Conservation (phyloP, 1,140 invertebrate species). For the Saxidomus purpurata region DNA sequence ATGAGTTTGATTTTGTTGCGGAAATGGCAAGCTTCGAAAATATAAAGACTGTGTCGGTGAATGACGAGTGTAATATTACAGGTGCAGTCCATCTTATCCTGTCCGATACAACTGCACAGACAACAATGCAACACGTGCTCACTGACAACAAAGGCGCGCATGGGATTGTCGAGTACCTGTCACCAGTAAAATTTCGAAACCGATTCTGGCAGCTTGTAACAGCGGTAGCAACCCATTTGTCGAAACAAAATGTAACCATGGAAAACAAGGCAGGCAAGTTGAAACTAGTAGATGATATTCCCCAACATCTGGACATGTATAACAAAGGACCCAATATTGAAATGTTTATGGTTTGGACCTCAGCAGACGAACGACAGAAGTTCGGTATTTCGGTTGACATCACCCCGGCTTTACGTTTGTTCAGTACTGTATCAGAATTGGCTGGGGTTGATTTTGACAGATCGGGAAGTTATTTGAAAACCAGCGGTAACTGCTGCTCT, state of each 20-base stretch:
- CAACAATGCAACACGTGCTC: background rate
- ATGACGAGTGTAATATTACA: background rate
- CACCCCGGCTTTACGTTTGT: background rate
- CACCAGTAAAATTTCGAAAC: background rate
- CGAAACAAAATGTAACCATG: background rate
- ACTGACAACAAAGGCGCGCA: background rate
- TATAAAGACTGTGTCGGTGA: background rate
- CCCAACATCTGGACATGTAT: background rate
- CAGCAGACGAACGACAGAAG: background rate
- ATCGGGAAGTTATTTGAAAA: background rate
- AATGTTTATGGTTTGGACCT: background rate
- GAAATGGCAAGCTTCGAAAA: background rate
- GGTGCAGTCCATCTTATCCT: background rate
- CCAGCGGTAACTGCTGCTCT: background rate
- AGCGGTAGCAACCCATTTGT: background rate
- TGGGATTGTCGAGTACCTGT: background rate
- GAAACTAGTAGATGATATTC: background rate
- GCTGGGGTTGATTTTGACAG: background rate
- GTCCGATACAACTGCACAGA: background rate
- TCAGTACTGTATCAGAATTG: background rate
- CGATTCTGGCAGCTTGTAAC: background rate
- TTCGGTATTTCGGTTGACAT: background rate
- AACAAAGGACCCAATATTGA: background rate
- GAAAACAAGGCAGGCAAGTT: background rate
- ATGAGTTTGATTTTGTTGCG: background rate